These are phyloP conservation scores for Corella eumyota DNA, from an alignment of 23 tunicate species.

Conservation along the genomic window DNA sequence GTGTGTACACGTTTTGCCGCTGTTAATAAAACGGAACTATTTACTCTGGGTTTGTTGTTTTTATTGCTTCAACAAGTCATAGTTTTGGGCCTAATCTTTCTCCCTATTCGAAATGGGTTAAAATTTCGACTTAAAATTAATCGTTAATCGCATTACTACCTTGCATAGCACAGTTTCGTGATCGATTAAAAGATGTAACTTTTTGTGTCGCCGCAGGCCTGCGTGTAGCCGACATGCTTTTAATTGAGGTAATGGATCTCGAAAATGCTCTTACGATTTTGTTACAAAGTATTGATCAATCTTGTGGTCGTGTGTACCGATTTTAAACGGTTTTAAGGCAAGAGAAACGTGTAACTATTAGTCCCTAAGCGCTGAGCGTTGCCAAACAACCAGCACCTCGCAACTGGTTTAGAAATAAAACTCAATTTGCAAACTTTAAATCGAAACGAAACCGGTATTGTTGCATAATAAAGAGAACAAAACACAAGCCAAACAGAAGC, in stretches of 20 bases:
- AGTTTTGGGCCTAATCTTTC: too few species aligned
- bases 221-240: slow-evolving; percentile 14
- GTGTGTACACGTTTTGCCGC: too few species aligned
- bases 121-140: too few species aligned
- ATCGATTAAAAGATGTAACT: slow-evolving; percentile 14
- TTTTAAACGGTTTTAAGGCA: slow-evolving; percentile 14
- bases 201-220: slow-evolving; percentile 19
- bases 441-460: slow-evolving; percentile 5
- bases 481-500: slow-evolving; percentile 5
- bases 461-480: slow-evolving; percentile 6
- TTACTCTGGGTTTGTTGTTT: too few species aligned
- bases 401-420: neutral
- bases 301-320: slow-evolving; percentile 1
- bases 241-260: slow-evolving; percentile 28
- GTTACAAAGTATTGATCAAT: slow-evolving; percentile 23
- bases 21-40: too few species aligned
- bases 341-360: too few species aligned
- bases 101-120: too few species aligned
- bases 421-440: slow-evolving; percentile 2
- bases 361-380: neutral
- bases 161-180: too few species aligned
- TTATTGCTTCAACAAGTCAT: too few species aligned
- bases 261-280: slow-evolving; percentile 28
- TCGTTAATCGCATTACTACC: too few species aligned
- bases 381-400: neutral